Conservation (phyloP, 1,140 invertebrate genomes). For the Caerostris darwini region DNA sequence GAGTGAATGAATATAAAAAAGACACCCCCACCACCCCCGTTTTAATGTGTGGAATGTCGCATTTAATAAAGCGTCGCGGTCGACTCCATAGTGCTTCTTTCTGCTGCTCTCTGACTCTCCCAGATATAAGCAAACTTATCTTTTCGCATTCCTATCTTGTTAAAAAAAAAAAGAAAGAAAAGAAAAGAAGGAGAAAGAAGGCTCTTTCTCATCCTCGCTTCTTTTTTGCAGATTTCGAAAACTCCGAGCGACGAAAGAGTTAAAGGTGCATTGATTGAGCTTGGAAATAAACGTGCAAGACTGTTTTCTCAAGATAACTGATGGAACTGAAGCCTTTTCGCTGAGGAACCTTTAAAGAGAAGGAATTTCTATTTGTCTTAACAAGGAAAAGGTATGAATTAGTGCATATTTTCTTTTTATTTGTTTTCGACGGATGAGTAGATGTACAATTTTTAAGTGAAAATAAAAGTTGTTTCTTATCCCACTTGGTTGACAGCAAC, state of each 20-base stretch:
- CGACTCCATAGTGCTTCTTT: not conserved
- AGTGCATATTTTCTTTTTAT: not conserved
- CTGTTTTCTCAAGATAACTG: constrained; percentile 20
- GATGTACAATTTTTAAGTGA: not conserved
- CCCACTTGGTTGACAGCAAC: no score
- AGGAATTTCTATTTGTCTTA: not conserved
- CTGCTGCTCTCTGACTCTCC: not conserved
- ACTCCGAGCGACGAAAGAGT: not conserved
- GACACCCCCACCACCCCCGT: not conserved
- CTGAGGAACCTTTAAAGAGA: not conserved
- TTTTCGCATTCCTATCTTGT: constrained; percentile 27
- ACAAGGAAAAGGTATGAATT: not conserved
- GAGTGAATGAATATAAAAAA: not conserved
- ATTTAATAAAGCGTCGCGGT: constrained; percentile 39
- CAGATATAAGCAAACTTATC: constrained; percentile 18
- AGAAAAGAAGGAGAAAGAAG: not conserved
- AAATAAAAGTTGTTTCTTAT: not conserved
- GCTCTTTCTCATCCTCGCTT: not conserved
- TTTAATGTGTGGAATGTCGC: constrained; percentile 44
- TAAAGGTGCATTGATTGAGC: constrained; percentile 15
- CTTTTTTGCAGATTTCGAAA: not conserved
- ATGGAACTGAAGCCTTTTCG: not conserved
- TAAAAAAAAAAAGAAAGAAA: not conserved
- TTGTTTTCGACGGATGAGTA: not conserved
- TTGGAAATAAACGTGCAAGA: constrained; percentile 21